Evolutionary conservation across 2,113 vertebrate genomes (phyloP), one percentile per base, ranked within the genome.

Genomic region (Agapornis roseicollis): DNA sequence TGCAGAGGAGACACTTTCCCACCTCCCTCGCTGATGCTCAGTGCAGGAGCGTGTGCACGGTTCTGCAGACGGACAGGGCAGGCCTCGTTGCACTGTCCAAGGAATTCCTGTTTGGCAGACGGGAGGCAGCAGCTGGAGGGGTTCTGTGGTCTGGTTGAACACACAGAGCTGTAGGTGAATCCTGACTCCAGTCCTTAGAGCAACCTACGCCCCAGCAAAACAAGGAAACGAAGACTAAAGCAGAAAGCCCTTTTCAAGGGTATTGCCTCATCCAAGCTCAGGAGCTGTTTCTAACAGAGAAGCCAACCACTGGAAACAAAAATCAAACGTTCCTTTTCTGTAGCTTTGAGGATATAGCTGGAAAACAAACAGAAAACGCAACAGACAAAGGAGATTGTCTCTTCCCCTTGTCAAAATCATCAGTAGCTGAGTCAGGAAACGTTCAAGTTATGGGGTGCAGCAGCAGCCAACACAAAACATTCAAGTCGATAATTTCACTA

Each of bases 391-490:
- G 78, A 88, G 81, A 94, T 78, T 76, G 88, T 85, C 95, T 92
- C 86, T 94, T 89, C 96, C 88, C 94, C 96, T 94, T 33, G 92
- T 97, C 90, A 89, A 98, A 94, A 88, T 92, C 85, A 96, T 96
- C 96, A 96, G 97, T 96, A 97, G 97, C 97, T 90, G 94, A 95
- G 96, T 97, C 96, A 93, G 97, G 87, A 97, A 93, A 82, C 17
- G 97, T 98, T 97, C 97, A 96, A 96, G 96, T 96, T 77, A 95
- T 7, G 95, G 98, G 97, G 97, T 93, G 98, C 96, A 97, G 95
- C 98, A 98, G 98, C 98, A 99, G 98, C 98, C 97, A 96, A 98
- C 98, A 98, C 98, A 91, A 96, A 97, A 98, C 98, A 98, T 99
- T 98, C 98, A 98, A 98, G 98, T 98, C 94, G 96, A 97, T 95